These are phyloP conservation scores for Toxonevra muliebris DNA, from an alignment of 2,888 invertebrate species.

Conservation along the genomic window DNA sequence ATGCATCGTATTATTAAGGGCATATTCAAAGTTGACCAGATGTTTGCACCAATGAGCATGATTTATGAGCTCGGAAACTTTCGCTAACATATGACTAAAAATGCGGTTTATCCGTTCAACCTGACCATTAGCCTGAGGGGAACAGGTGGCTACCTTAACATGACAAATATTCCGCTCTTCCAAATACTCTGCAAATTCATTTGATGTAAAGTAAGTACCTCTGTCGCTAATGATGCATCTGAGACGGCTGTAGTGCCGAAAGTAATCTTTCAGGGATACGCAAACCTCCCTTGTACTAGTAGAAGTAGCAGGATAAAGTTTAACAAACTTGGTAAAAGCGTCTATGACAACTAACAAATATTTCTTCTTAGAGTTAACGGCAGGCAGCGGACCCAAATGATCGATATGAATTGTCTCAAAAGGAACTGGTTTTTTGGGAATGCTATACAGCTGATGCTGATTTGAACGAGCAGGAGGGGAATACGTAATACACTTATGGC, in stretches of 20 bases:
- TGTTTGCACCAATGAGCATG: too few relatives aligned
- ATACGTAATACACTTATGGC: conserved; percentile 22
- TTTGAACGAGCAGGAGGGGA: conserved; percentile 3
- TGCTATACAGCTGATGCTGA: conserved; percentile 10
- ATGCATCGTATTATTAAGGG: too few relatives aligned
- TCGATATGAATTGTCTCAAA: conserved; percentile 6
- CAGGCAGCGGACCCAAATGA: too few relatives aligned
- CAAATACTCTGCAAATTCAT: conserved; percentile 22
- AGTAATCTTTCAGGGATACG: conserved; percentile 2
- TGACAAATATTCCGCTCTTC: conserved; percentile 14
- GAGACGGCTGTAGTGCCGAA: conserved; percentile 4
- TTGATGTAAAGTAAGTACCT: conserved; percentile 11
- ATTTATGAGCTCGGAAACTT: conserved; percentile 3
- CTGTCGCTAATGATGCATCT: conserved; percentile 16
- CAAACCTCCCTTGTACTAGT: conserved; percentile 8
- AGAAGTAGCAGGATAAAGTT: conserved; percentile 8
- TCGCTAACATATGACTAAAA: conserved; percentile 18
- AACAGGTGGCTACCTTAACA: conserved; percentile 13
- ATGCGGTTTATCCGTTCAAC: conserved; percentile 26
- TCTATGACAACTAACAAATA: background rate
- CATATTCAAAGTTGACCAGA: too few relatives aligned
- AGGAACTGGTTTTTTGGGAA: conserved; percentile 10
- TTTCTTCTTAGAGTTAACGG: too few relatives aligned
- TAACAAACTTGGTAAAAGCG: conserved; percentile 10
- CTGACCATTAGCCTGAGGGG: conserved; percentile 29